Conservation (phyloP, 2,113 vertebrate genomes). For the Thamnophis sirtalis region DNA sequence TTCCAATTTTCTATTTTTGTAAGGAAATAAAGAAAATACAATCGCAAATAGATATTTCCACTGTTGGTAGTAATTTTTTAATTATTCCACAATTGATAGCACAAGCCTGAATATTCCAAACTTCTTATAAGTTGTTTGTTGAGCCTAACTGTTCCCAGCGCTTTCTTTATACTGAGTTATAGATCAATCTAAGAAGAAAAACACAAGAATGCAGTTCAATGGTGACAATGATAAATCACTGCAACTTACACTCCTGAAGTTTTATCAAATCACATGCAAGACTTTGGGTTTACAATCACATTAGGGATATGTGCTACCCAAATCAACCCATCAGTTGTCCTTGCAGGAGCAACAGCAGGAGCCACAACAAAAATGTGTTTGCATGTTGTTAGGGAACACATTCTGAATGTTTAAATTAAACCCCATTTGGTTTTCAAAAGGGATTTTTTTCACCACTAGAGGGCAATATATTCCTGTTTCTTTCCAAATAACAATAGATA, state of each 20-base stretch:
- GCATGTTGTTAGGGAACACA: neutral
- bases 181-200: conserved; percentile 30
- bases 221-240: neutral
- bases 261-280: neutral
- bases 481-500: conserved; percentile 10
- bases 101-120: neutral
- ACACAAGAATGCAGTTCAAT: accelerated
- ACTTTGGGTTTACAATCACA: neutral
- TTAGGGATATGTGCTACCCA: accelerated
- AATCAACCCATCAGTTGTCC: neutral
- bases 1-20: neutral
- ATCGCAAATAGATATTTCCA: neutral
- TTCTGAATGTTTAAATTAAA: neutral
- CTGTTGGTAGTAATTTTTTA: neutral
- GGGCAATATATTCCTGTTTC: conserved; percentile 64
- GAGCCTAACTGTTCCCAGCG: conserved; percentile 1
- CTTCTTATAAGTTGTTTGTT: neutral
- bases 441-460: conserved; percentile 62
- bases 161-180: conserved; percentile 1
- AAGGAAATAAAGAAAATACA: neutral
- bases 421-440: accelerated
- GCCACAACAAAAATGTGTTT: neutral
- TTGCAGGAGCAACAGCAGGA: neutral
- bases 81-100: neutral
- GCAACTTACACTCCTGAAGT: neutral